A percentile compares a stretch with the other conserved stretches of the same genome.
phyloP scores from a whole-genome alignment of 2,797 vertebrate species.

The Danio tinwini region DNA sequence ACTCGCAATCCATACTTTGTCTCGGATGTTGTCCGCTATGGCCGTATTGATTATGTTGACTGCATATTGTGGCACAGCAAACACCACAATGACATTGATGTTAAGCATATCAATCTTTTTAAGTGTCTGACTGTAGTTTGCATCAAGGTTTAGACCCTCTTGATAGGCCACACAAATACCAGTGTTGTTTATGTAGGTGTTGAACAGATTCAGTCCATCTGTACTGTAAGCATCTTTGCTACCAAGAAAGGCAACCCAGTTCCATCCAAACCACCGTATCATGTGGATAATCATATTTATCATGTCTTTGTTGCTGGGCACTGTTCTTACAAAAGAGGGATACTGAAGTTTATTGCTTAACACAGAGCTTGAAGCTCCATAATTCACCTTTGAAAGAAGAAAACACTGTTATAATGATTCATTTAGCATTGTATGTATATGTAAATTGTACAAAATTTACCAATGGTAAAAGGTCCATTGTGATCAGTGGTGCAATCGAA shows the following conservation, averaged over 20 bases:
- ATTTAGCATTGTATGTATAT: too few species aligned
- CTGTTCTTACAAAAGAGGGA: slow-evolving; percentile 83
- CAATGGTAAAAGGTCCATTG: slow-evolving; percentile 71
- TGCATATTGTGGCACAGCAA: slow-evolving; percentile 55
- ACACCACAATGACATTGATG: slow-evolving; percentile 76
- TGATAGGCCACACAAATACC: slow-evolving; percentile 79
- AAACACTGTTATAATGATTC: background rate
- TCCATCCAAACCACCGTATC: slow-evolving; percentile 79
- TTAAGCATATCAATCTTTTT: slow-evolving; percentile 59
- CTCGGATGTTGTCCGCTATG: slow-evolving; percentile 71
- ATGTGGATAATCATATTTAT: slow-evolving; percentile 77
- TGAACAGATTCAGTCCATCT: slow-evolving; percentile 67
- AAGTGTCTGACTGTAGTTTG: slow-evolving; percentile 62
- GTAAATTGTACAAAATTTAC: slow-evolving; percentile 58
- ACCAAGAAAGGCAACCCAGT: slow-evolving; percentile 82
- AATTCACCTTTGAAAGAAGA: slow-evolving; percentile 71
- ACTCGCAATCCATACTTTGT: slow-evolving; percentile 84
- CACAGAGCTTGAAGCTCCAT: slow-evolving; percentile 66
- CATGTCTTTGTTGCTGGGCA: slow-evolving; percentile 75
- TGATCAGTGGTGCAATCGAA: slow-evolving; percentile 70
- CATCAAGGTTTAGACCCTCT: slow-evolving; percentile 56
- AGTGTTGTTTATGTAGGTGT: slow-evolving; percentile 52
- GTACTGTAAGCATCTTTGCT: slow-evolving; percentile 72
- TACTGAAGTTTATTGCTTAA: slow-evolving; percentile 68
- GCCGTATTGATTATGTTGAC: slow-evolving; percentile 73